Conservation (phyloP, 2,888 invertebrate species). For the Sesia apiformis region DNA sequence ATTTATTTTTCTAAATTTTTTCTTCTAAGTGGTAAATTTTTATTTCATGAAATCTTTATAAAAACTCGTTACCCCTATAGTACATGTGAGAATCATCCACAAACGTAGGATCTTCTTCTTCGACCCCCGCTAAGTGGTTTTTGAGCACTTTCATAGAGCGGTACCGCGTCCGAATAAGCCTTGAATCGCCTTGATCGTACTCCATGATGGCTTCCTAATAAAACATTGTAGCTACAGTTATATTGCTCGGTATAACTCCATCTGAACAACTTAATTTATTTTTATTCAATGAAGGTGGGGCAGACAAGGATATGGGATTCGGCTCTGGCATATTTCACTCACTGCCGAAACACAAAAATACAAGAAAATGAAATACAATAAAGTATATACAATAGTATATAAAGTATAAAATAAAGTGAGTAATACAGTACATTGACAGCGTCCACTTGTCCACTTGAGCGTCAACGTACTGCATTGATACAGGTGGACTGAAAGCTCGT, state of each 20-base stretch:
- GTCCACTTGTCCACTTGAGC: too few species aligned
- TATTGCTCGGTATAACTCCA: too few species aligned
- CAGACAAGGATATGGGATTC: not conserved
- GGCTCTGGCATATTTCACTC: too few species aligned
- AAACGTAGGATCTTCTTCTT: slow-evolving; percentile 57
- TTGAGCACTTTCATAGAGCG: slow-evolving; percentile 65
- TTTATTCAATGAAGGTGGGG: not conserved
- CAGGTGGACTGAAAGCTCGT: too few species aligned
- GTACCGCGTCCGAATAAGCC: slow-evolving; percentile 59
- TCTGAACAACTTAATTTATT: not conserved
- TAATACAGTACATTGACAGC: too few species aligned
- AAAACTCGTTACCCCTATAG: slow-evolving; percentile 43
- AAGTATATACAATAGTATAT: too few species aligned
- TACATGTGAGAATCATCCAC: slow-evolving; percentile 63
- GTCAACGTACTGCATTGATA: too few species aligned
- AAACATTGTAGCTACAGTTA: slow-evolving; percentile 2
- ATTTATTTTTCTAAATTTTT: too few species aligned
- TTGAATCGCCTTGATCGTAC: slow-evolving; percentile 55
- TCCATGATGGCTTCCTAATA: slow-evolving; percentile 48
- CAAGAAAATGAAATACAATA: not conserved
- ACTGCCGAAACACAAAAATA: not conserved
- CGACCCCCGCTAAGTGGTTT: slow-evolving; percentile 49
- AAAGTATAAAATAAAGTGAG: too few species aligned
- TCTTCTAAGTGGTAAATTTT: too few species aligned
- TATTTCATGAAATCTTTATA: slow-evolving; percentile 1